These are phyloP conservation scores for Iguana delicatissima DNA, from an alignment of 2,797 vertebrate species.

Conservation along the genomic window DNA sequence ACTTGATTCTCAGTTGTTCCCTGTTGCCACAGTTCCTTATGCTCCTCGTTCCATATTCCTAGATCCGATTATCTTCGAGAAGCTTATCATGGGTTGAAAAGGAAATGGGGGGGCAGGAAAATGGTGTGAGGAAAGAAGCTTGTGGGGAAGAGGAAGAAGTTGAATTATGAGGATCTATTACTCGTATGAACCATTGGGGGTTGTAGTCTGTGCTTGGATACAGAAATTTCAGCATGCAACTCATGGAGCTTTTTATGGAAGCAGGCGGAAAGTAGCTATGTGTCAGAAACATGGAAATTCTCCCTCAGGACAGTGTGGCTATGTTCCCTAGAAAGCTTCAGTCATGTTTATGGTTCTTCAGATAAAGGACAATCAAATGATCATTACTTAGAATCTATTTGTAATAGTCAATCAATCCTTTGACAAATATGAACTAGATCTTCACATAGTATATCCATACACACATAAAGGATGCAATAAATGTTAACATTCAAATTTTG, in stretches of 20 bases:
- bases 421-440: background rate
- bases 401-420: background rate
- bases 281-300: background rate
- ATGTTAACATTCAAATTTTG: conserved; percentile 35
- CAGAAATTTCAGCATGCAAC: background rate
- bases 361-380: background rate
- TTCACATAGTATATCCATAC: background rate
- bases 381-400: background rate
- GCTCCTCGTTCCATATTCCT: background rate
- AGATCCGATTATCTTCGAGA: background rate
- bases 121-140: background rate
- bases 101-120: background rate
- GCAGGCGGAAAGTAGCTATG: background rate
- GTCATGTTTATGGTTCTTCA: conserved; percentile 2
- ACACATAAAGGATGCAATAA: background rate
- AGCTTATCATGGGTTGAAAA: background rate
- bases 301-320: background rate
- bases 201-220: background rate
- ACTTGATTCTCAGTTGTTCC: background rate
- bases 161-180: background rate
- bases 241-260: background rate
- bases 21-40: background rate
- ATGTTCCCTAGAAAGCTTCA: background rate
- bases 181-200: background rate
- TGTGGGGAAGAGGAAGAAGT: background rate